phyloP scores from a whole-genome alignment of 1,140 invertebrate species.

The Cotesia glomerata region DNA sequence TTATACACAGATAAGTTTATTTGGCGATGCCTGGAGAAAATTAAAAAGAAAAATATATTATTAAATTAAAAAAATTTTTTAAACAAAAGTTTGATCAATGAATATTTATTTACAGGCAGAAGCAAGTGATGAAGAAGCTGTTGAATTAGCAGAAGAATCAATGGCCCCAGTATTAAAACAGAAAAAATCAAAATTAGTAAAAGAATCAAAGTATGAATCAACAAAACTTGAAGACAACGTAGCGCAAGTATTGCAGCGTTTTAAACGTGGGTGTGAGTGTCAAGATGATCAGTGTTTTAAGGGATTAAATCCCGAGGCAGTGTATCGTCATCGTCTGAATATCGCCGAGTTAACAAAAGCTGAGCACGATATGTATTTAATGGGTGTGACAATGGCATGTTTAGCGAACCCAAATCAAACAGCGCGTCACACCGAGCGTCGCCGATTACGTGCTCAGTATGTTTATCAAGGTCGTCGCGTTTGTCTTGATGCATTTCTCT shows the following conservation, averaged over 20 bases:
- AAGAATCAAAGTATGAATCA: constrained; percentile 60
- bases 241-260: constrained; percentile 71
- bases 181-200: constrained; percentile 62
- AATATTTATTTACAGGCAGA: constrained; percentile 23
- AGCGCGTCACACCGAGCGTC: constrained; percentile 73
- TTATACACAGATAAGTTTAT: too few relatives aligned
- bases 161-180: constrained; percentile 26
- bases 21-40: too few relatives aligned
- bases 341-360: constrained; percentile 80
- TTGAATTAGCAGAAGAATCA: constrained; percentile 32
- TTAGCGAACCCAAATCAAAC: constrained; percentile 77
- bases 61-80: too few relatives aligned
- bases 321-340: constrained; percentile 77
- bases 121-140: background rate
- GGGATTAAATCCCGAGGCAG: constrained; percentile 73
- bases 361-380: constrained; percentile 75
- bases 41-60: too few relatives aligned
- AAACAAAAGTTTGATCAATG: background rate
- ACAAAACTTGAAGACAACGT: constrained; percentile 67
- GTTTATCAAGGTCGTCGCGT: constrained; percentile 78
- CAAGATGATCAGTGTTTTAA: constrained; percentile 77
- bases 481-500: constrained; percentile 79
- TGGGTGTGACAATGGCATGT: constrained; percentile 82
- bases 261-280: constrained; percentile 77
- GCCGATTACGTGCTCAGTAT: constrained; percentile 75